These are phyloP conservation scores for Acromyrmex heyeri DNA, from an alignment of 1,140 invertebrate genomes.

Conservation along the genomic window DNA sequence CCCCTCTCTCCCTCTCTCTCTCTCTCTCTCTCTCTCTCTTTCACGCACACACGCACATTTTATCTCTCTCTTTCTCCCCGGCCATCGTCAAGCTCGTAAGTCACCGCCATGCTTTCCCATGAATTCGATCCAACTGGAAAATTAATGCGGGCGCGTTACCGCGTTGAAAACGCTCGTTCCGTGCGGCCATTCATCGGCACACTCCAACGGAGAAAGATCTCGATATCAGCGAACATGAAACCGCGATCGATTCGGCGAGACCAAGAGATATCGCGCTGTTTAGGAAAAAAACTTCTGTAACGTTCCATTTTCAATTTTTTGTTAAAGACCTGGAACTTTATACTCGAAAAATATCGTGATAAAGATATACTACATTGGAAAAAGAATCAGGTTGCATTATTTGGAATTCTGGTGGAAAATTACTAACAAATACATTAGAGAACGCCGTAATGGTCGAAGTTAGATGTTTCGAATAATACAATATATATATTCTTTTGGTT, in stretches of 20 bases:
- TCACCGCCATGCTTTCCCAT: constrained; percentile 7
- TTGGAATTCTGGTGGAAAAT: too few relatives aligned
- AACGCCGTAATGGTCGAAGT: too few relatives aligned
- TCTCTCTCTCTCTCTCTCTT: not conserved
- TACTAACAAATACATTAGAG: too few relatives aligned
- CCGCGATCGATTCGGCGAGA: not conserved
- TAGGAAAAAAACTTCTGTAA: not conserved
- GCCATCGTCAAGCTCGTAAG: constrained; percentile 29
- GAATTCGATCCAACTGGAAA: constrained; percentile 10
- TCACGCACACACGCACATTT: too few relatives aligned
- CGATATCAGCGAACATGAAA: not conserved
- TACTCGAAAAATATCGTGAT: too few relatives aligned
- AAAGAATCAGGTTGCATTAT: too few relatives aligned
- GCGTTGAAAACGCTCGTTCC: constrained; percentile 24
- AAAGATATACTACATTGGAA: too few relatives aligned
- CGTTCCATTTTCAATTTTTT: not conserved
- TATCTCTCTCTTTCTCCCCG: not conserved
- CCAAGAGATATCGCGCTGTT: not conserved
- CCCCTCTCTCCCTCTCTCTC: not conserved
- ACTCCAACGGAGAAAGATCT: not conserved
- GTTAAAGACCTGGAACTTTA: not conserved
- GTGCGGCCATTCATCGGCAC: constrained; percentile 11
- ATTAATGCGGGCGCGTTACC: constrained; percentile 43
- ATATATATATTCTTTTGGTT: too few relatives aligned
- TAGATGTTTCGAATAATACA: too few relatives aligned